These are phyloP conservation scores for Diarsia brunnea DNA, from an alignment of 2,888 invertebrate genomes.

Conservation along the genomic window DNA sequence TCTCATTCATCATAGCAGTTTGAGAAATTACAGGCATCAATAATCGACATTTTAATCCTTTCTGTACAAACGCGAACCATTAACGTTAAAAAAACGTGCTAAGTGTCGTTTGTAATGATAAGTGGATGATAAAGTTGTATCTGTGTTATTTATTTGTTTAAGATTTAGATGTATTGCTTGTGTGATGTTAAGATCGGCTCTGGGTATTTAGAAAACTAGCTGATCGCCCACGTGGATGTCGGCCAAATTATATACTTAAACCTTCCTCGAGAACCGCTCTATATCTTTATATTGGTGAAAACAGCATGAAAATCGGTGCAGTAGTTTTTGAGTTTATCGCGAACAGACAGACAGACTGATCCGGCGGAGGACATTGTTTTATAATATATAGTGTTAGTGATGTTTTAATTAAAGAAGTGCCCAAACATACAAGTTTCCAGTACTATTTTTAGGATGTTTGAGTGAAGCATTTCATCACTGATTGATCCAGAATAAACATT, in stretches of 20 bases:
- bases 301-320: no score
- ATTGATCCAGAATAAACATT: no score
- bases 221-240: no score
- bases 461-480: background rate
- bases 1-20: conserved; percentile 49
- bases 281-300: no score
- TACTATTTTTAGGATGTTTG: background rate
- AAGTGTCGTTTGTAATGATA: conserved; percentile 51
- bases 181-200: background rate
- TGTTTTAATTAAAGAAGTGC: background rate
- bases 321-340: no score
- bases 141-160: conserved; percentile 39
- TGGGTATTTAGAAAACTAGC: background rate
- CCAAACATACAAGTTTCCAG: background rate
- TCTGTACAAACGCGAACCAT: conserved; percentile 51
- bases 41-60: conserved; percentile 58
- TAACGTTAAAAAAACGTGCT: conserved; percentile 50
- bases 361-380: no score
- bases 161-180: conserved; percentile 16
- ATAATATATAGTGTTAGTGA: no score
- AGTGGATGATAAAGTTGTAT: conserved; percentile 42
- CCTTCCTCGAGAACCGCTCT: no score
- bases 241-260: no score
- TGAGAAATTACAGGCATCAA: conserved; percentile 58
- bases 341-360: no score